Percentiles rank a stretch among this genome's conserved stretches.
Evolutionary conservation across 2,797 vertebrate species (phyloP).

Genomic region (Argya squamiceps): DNA sequence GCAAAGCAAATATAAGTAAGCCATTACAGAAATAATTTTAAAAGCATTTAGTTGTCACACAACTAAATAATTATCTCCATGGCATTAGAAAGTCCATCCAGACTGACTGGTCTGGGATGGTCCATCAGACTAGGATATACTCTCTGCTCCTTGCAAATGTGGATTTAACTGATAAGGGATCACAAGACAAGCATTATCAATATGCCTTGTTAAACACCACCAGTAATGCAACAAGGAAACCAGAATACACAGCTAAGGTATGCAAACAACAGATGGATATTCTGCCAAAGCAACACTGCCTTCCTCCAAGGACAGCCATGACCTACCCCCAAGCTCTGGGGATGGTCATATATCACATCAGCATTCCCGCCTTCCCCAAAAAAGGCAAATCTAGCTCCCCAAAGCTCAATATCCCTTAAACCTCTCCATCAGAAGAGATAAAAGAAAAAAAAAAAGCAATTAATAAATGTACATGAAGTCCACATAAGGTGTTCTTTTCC

Average conservation of each 20-base stretch:
- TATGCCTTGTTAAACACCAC: neutral
- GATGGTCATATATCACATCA: neutral
- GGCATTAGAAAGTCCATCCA: neutral
- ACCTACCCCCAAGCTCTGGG: neutral
- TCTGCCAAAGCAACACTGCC: neutral
- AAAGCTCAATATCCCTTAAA: neutral
- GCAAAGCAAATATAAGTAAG: neutral
- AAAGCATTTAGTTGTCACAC: neutral
- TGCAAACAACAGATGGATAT: neutral
- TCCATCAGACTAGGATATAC: neutral
- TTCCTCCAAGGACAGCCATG: neutral
- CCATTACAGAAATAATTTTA: neutral
- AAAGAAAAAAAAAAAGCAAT: neutral
- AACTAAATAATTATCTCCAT: neutral
- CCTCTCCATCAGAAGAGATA: neutral
- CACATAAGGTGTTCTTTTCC: neutral
- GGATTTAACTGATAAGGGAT: neutral
- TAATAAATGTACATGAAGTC: neutral
- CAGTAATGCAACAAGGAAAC: neutral
- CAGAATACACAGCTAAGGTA: neutral
- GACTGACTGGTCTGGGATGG: neutral
- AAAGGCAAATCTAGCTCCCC: neutral
- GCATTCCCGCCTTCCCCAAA: neutral
- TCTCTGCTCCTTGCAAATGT: neutral
- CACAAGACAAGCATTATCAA: rapidly evolving